Conservation (phyloP, 1,140 invertebrate species). For the Metopolophium dirhodum region DNA sequence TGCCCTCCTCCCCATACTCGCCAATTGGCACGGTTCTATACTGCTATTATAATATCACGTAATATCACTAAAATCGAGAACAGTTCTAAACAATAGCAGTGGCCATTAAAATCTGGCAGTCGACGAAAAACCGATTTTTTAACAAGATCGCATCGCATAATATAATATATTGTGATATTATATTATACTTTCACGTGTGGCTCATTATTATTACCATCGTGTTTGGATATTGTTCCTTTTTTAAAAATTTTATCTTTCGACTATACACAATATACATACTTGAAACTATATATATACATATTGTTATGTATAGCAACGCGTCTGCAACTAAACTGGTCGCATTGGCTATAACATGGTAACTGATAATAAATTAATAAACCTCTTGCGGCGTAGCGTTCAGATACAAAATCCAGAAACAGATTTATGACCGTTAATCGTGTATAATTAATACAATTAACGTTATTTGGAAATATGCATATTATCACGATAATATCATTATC, state of each 20-base stretch:
- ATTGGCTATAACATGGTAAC: background rate
- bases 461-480: background rate
- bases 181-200: background rate
- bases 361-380: background rate
- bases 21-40: background rate
- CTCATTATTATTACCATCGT: background rate
- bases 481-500: background rate
- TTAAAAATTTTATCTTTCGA: background rate
- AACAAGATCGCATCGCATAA: background rate
- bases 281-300: background rate
- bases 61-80: background rate
- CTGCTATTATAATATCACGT: background rate
- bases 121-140: background rate
- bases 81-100: background rate
- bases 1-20: too few species aligned
- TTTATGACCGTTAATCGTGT: background rate
- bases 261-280: background rate
- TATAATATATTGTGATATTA: background rate
- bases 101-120: background rate
- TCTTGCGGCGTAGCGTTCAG: background rate
- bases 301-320: background rate
- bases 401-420: background rate
- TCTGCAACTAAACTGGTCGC: background rate
- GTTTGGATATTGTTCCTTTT: background rate
- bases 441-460: slow-evolving; percentile 19